These are phyloP conservation scores for Nasonia longicornis DNA, from an alignment of 1,140 invertebrate genomes.

Conservation along the genomic window DNA sequence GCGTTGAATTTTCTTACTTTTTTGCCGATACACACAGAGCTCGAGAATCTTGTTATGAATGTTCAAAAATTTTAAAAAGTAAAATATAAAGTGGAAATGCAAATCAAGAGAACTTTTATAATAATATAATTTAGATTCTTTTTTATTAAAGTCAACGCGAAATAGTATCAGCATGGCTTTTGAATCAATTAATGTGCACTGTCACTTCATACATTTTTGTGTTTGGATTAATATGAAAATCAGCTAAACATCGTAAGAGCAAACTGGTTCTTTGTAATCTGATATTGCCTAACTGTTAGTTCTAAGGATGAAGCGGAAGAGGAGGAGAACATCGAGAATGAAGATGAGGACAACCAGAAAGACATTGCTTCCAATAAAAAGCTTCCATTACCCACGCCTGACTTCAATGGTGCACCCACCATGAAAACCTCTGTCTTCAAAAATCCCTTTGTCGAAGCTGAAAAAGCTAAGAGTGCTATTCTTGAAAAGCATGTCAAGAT, in stretches of 20 bases:
- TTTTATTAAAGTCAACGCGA: neutral
- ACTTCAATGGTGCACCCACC: slow-evolving; percentile 65
- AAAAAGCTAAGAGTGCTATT: slow-evolving; percentile 86
- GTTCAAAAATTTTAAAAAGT: too few species aligned
- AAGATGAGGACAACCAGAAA: slow-evolving; percentile 50
- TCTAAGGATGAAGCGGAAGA: slow-evolving; percentile 60
- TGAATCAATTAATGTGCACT: too few species aligned
- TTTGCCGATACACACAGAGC: neutral
- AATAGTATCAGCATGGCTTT: neutral
- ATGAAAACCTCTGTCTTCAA: slow-evolving; percentile 81
- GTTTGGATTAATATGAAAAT: slow-evolving; percentile 24
- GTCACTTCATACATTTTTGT: neutral
- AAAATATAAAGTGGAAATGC: neutral
- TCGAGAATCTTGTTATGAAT: neutral
- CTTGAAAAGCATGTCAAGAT: slow-evolving; percentile 95
- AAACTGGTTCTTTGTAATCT: slow-evolving; percentile 67
- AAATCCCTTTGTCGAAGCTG: slow-evolving; percentile 92
- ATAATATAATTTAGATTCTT: neutral
- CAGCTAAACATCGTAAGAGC: slow-evolving; percentile 45
- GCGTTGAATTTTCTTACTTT: neutral
- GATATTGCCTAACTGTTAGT: slow-evolving; percentile 68
- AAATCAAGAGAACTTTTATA: neutral
- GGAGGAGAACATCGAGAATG: slow-evolving; percentile 49
- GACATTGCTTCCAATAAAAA: slow-evolving; percentile 62
- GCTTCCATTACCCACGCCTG: slow-evolving; percentile 70